Conservation (phyloP, 2,113 vertebrate genomes). For the Pitta sordida region DNA sequence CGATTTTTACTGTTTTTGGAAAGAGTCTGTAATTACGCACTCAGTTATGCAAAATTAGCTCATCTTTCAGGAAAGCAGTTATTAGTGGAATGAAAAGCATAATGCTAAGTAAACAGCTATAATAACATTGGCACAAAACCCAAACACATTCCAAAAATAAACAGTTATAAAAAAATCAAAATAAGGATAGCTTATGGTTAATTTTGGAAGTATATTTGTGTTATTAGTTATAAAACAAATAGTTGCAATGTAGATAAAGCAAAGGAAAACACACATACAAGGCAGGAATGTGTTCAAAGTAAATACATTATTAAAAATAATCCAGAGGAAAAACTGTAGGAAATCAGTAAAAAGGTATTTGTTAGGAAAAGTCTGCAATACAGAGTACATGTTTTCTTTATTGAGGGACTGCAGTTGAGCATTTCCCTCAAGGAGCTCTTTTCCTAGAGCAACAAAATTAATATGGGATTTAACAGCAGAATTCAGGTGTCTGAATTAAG, state of each 20-base stretch:
- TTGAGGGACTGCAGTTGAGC: neutral
- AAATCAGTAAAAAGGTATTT: neutral
- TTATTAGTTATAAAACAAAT: neutral
- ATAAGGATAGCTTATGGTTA: neutral
- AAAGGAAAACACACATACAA: neutral
- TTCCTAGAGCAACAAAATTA: neutral
- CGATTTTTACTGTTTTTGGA: neutral
- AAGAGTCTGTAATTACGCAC: neutral
- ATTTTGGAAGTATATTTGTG: neutral
- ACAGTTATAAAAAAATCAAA: neutral
- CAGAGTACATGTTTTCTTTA: neutral
- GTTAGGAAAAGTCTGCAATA: neutral
- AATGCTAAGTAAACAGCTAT: neutral
- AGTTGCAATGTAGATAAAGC: neutral
- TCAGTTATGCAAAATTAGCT: constrained; percentile 29
- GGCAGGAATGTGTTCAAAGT: neutral
- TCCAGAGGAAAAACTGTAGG: neutral
- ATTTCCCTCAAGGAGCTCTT: neutral
- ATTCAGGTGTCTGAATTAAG: neutral
- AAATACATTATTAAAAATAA: neutral
- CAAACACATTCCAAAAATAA: neutral
- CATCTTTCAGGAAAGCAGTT: neutral
- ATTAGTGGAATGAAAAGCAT: constrained; percentile 8
- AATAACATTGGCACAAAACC: neutral
- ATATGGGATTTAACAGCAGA: neutral